Evolutionary conservation across 2,797 vertebrate species (phyloP).

Genomic region (Delichon dasypus): DNA sequence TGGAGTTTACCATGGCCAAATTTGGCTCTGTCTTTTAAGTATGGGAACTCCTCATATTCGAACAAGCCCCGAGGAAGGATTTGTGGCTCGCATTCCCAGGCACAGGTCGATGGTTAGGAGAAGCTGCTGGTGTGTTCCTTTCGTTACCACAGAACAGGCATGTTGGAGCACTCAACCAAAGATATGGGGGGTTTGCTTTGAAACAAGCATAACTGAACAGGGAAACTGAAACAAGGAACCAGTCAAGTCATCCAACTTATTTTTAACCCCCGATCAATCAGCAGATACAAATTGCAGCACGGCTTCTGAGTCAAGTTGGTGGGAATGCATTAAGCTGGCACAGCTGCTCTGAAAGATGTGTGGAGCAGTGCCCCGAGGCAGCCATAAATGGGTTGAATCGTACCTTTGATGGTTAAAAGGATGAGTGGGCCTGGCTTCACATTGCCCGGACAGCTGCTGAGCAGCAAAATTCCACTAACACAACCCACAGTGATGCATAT

Average conservation of each 20-base stretch:
- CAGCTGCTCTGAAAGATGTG: neutral
- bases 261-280: neutral
- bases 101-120: neutral
- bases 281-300: neutral
- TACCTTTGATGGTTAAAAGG: constrained; percentile 30
- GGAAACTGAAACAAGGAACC: neutral
- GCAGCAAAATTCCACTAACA: constrained; percentile 34
- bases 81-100: neutral
- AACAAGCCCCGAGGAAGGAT: neutral
- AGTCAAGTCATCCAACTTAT: neutral
- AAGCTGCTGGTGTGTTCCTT: neutral
- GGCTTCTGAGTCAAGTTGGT: neutral
- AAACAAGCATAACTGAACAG: neutral
- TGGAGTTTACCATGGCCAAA: neutral
- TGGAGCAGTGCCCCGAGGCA: neutral
- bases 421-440: neutral
- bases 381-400: neutral
- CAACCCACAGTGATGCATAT: neutral
- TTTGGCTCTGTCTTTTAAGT: neutral
- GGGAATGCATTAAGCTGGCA: neutral
- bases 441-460: neutral
- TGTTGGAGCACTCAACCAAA: neutral
- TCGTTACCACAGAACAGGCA: neutral
- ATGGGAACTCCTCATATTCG: neutral
- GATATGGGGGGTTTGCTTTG: neutral